Percentiles rank a stretch among this genome's conserved stretches.
Evolutionary conservation across 2,888 invertebrate species (phyloP).

Genomic region (Noctua janthe): DNA sequence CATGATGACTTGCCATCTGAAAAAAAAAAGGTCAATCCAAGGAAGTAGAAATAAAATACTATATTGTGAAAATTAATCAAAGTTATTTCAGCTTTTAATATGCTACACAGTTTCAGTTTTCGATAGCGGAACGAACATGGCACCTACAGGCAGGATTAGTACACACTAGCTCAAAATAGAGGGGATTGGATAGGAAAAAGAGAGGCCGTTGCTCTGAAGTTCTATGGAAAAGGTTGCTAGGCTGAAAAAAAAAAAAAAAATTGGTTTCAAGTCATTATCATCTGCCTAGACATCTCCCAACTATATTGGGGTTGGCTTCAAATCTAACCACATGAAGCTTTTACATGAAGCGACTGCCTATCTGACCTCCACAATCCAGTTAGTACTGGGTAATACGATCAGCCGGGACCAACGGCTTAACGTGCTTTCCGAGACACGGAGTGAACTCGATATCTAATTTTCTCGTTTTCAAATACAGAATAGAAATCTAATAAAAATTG

Average conservation of each 20-base stretch:
- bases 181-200: not conserved
- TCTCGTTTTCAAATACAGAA: not conserved
- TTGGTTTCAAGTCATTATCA: too few species aligned
- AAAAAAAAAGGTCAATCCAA: too few species aligned
- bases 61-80: not conserved
- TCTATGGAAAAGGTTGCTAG: not conserved
- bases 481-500: conserved; percentile 1
- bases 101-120: not conserved
- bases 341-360: too few species aligned
- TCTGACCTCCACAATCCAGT: too few species aligned
- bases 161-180: not conserved
- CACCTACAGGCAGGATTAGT: not conserved
- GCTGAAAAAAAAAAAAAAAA: not conserved
- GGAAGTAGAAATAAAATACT: not conserved
- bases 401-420: too few species aligned
- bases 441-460: too few species aligned
- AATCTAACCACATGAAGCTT: not conserved
- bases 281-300: not conserved
- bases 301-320: not conserved
- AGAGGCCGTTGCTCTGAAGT: not conserved
- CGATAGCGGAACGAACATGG: not conserved
- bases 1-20: too few species aligned
- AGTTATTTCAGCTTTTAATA: not conserved
- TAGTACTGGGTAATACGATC: too few species aligned
- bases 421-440: too few species aligned